These are phyloP conservation scores for Orchestes rusci DNA, from an alignment of 2,888 invertebrate genomes.

Conservation along the genomic window DNA sequence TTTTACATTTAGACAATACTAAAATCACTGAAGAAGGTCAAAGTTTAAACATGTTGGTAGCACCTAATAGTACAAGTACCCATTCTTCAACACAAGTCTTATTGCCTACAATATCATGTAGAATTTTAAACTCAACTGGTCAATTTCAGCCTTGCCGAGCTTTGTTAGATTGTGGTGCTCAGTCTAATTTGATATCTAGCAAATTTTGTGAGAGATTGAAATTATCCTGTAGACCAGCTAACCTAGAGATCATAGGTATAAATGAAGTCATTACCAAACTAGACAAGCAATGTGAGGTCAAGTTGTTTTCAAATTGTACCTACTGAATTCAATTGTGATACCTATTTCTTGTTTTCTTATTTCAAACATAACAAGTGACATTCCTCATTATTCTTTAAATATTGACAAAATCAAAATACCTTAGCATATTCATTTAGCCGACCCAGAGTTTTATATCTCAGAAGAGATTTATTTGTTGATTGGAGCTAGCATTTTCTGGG, in stretches of 20 bases:
- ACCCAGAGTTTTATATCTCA: constrained; percentile 11
- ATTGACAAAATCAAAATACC: constrained; percentile 8
- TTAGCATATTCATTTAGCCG: constrained; percentile 10
- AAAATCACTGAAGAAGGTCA: not conserved
- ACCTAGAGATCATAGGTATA: too few species aligned
- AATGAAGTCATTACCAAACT: not conserved
- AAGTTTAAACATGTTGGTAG: not conserved
- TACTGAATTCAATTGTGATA: constrained; percentile 2
- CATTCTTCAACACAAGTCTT: not conserved
- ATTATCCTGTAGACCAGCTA: too few species aligned
- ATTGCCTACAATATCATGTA: too few species aligned
- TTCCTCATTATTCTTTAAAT: constrained; percentile 7
- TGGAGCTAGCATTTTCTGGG: constrained; percentile 19
- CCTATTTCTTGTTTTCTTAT: constrained; percentile 12
- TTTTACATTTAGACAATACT: not conserved
- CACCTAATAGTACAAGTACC: too few species aligned
- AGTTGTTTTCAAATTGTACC: constrained; percentile 6
- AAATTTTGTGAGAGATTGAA: too few species aligned
- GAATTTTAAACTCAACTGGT: too few species aligned
- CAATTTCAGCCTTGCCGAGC: not conserved
- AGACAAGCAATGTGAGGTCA: too few species aligned
- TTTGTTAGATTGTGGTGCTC: too few species aligned
- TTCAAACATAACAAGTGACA: constrained; percentile 8
- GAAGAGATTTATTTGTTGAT: constrained; percentile 15
- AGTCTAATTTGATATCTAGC: too few species aligned